Evolutionary conservation across 2,797 vertebrate species (phyloP), one percentile per base, ranked within the genome.

Genomic region (Amblyopsis hoosieri): DNA sequence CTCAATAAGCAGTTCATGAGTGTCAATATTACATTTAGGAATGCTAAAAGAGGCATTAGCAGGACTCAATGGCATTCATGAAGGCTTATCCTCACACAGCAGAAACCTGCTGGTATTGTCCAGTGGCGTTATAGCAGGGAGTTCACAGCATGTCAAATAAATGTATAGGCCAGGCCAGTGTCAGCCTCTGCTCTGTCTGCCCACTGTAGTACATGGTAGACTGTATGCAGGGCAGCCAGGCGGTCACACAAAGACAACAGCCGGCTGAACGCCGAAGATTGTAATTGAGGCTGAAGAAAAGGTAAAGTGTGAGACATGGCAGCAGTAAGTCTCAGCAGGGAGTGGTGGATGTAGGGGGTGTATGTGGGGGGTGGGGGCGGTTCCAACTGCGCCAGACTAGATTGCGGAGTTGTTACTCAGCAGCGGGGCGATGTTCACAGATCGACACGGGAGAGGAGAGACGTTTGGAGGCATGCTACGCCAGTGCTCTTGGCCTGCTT

Each of bases 261-360:
- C 42, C 37, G 67, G 67, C 12, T 33, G 49, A 45, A 60, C 48
- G 12, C 45, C 52, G 12, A 5, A 73, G 64, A 72, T 29, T 14
- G 14, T n/a, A 13, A 49, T 5, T n/a, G 47, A 12, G 12, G 4
- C 12, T n/a, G 12, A n/a, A 7, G 2, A 69, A 58, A 58, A 50
- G 57, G 50, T 62, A 79, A 75, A 70, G 50, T 70, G 62, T 64
- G 54, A 72, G 70, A 54, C 60, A 66, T 58, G 60, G 54, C 59
- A 76, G 75, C 59, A 19, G 76, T 64, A 71, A 78, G 67, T 81
- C 76, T 71, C 79, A 85, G 78, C 72, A 48, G 80, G 65, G 47
- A 57, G 71, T 63, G 47, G 54, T 0, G 11, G 4, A n/a, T 31
- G 12, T 29, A 8, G 12, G 13, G 8, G 1, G 13, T 45, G 29